phyloP scores from a whole-genome alignment of 2,888 invertebrate species.

The Meteorus cinctellus region DNA sequence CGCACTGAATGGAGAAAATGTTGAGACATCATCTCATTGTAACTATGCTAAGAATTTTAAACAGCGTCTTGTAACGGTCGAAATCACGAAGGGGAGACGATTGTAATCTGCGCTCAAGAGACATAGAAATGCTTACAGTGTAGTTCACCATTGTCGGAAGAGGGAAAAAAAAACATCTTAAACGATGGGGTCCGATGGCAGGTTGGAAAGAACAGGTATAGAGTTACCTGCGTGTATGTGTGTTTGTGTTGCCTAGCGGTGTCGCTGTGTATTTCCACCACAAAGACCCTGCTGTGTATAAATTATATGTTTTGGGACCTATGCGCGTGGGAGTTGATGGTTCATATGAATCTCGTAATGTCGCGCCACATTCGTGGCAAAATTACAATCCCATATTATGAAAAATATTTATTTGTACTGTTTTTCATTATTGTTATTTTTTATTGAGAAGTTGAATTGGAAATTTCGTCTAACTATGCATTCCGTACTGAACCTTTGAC shows the following conservation, averaged over 20 bases:
- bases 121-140: conserved; percentile 12
- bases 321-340: conserved; percentile 11
- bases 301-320: conserved; percentile 22
- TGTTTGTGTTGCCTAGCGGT: background rate
- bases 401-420: conserved; percentile 26
- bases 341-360: background rate
- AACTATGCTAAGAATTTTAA: conserved; percentile 43
- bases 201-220: conserved; percentile 53
- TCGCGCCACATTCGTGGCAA: conserved; percentile 1
- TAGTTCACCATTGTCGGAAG: background rate
- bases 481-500: conserved; percentile 76
- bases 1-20: conserved; percentile 7
- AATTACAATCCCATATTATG: background rate
- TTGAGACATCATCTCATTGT: conserved; percentile 16
- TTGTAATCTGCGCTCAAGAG: conserved; percentile 9
- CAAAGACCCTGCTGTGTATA: conserved; percentile 40
- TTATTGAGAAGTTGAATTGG: conserved; percentile 17
- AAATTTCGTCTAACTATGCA: conserved; percentile 57
- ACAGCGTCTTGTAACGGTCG: conserved; percentile 43
- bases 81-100: conserved; percentile 34
- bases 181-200: conserved; percentile 40
- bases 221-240: conserved; percentile 46
- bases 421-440: background rate
- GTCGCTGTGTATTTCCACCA: background rate
- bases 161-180: conserved; percentile 40